phyloP scores from a whole-genome alignment of 1,140 invertebrate genomes.

The Calycopis cecrops region DNA sequence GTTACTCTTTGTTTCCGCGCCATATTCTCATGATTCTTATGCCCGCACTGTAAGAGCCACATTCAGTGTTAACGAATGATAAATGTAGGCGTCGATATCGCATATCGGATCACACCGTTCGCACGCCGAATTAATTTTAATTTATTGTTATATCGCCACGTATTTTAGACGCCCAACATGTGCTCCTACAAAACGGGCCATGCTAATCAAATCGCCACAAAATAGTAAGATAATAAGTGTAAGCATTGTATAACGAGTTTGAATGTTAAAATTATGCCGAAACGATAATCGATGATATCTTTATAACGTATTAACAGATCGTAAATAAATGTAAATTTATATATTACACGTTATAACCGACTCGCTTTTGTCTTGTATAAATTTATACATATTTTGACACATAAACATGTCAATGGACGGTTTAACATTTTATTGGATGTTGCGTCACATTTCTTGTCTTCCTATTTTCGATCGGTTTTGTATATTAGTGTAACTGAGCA shows the following conservation, averaged over 20 bases:
- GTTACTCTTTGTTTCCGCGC: conserved; percentile 57
- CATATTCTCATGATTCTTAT: conserved; percentile 39
- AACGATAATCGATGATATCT: conserved; percentile 17
- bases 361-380: conserved; percentile 13
- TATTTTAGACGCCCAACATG: conserved; percentile 41
- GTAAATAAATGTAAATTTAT: conserved; percentile 5
- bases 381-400: conserved; percentile 2
- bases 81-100: conserved; percentile 73
- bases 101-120: conserved; percentile 70
- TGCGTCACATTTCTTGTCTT: neutral
- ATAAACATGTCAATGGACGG: neutral
- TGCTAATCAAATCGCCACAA: too few species aligned
- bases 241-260: too few species aligned
- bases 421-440: neutral
- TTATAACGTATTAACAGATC: conserved; percentile 11
- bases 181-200: too few species aligned
- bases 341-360: conserved; percentile 10
- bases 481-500: too few species aligned
- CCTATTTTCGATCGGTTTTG: neutral
- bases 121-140: conserved; percentile 75
- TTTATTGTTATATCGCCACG: conserved; percentile 68
- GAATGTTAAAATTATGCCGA: too few species aligned
- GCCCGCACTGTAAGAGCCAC: conserved; percentile 41
- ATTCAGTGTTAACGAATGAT: conserved; percentile 70
- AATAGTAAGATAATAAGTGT: too few species aligned